A percentile compares a stretch with the other conserved stretches of the same genome.
These are phyloP conservation scores for Carposina sasakii DNA, from an alignment of 1,140 invertebrate genomes.

Conservation along the genomic window DNA sequence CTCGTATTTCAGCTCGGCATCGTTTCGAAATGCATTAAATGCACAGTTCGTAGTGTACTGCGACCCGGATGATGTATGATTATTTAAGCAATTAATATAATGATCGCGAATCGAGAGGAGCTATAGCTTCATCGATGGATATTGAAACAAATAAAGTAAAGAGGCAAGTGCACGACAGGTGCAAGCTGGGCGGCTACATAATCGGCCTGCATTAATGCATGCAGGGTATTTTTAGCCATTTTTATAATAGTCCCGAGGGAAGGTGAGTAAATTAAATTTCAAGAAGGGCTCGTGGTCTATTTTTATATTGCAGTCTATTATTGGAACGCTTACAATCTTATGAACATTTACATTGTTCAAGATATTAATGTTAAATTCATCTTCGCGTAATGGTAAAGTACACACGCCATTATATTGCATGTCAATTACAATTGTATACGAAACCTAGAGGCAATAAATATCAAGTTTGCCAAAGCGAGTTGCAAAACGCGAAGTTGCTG, in stretches of 20 bases:
- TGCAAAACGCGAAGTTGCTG: conserved; percentile 50
- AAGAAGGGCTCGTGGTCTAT: conserved; percentile 32
- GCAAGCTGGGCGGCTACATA: conserved; percentile 29
- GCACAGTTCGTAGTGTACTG: conserved; percentile 61
- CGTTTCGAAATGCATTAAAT: conserved; percentile 70
- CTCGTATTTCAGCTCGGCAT: conserved; percentile 64
- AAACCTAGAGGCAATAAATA: conserved; percentile 51
- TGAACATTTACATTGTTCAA: no score
- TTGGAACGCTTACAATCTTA: no score
- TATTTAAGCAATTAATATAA: no score
- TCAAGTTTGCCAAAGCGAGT: conserved; percentile 49
- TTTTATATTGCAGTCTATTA: conserved; percentile 11
- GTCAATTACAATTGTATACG: no score
- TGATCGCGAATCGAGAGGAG: no score
- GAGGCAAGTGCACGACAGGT: conserved; percentile 20
- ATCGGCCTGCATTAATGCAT: conserved; percentile 40
- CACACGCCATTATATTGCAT: no score
- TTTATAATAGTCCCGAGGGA: conserved; percentile 37
- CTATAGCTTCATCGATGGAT: conserved; percentile 10
- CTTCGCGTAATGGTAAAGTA: no score
- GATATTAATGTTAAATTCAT: no score
- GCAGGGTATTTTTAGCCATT: conserved; percentile 42
- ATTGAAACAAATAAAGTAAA: conserved; percentile 15
- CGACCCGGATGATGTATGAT: conserved; percentile 31
- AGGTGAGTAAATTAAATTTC: conserved; percentile 29